A percentile compares a stretch with the other conserved stretches of the same genome.
These are phyloP conservation scores for Ianthella basta DNA, from an alignment of 37 sponge, comb jelly and placozoan species.

Conservation along the genomic window DNA sequence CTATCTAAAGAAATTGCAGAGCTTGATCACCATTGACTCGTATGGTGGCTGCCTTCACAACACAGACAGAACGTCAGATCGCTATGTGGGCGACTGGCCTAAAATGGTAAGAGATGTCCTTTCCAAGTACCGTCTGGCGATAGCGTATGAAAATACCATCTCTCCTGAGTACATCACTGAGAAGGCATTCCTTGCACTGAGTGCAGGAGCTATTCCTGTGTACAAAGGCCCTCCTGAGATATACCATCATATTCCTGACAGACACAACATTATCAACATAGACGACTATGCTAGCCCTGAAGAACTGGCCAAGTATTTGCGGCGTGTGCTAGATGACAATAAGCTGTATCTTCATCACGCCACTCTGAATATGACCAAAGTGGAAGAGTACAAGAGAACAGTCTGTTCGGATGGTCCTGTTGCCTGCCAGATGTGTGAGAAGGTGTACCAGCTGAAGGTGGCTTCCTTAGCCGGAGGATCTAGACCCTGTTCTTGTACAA, in stretches of 20 bases:
- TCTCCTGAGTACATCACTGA: constrained; percentile 17
- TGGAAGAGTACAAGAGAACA: neutral
- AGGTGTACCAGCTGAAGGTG: constrained; percentile 15
- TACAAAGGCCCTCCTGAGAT: constrained; percentile 12
- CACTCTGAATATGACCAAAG: neutral
- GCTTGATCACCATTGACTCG: neutral
- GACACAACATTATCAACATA: constrained; percentile 25
- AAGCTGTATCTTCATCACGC: constrained; percentile 1
- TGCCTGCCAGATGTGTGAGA: constrained; percentile 20
- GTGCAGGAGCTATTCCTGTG: constrained; percentile 16
- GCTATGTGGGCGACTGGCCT: neutral
- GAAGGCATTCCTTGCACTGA: neutral
- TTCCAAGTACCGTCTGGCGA: constrained; percentile 25
- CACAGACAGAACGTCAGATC: neutral
- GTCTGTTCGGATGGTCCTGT: neutral
- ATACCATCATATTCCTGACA: constrained; percentile 4
- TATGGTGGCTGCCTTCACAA: constrained; percentile 20
- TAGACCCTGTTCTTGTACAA: constrained; percentile 2
- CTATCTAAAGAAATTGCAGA: neutral
- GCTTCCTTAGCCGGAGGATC: neutral
- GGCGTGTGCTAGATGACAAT: neutral
- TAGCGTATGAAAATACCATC: constrained; percentile 16
- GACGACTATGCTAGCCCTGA: constrained; percentile 14
- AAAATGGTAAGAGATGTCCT: neutral
- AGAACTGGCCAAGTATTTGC: constrained; percentile 6